Base-by-base conservation (phyloP, 23 tunicate species). In the Styela plicata region DNA sequence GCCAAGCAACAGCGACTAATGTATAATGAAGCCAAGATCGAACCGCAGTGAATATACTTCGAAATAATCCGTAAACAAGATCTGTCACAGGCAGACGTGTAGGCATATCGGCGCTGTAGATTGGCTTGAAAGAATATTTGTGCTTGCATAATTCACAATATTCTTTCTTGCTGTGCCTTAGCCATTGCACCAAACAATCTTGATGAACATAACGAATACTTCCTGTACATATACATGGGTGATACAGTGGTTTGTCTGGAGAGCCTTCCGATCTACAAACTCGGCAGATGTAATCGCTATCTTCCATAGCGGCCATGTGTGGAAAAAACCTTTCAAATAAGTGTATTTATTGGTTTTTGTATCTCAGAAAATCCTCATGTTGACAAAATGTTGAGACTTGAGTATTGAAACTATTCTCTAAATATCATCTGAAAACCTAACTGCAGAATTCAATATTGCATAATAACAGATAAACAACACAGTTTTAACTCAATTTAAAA, bases 221-320 rank as follows among this genome's bases (percentile, higher is more conserved):
- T 62, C 97, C 97, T 27, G 97, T 87, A 78, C 97, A 92, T 24
- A 87, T 88, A 73, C 97, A 92, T 19, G 97, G 97, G 68, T 92
- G 97, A 36, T 83, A 92, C 16, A 92, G 82, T 24, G 97, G 88
- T 53, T 66, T 73, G 69, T 84, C 87, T 13, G 82, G 73, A n/a
- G 90, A 65, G 0, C 83, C 92, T 27, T 78, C 82, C 34, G 88
- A 83, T 28, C 97, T 70, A 33, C 97, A 92, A 2, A 92, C 97
- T 31, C 97, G 80, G 69, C 97, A 92, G 13, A 92, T 88, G 13
- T 44, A 44, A 44, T 44, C 57, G 57, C 57, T 44, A 7, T 44
- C 57, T 44, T 44, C 57, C 10, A 44, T 13, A 44, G 57, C 7
- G 57, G 57, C 57, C 57, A 44, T 44, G 57, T n/a, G n/a, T n/a